Evolutionary conservation across 2,888 invertebrate species (phyloP).

Genomic region (Phalera bucephala): DNA sequence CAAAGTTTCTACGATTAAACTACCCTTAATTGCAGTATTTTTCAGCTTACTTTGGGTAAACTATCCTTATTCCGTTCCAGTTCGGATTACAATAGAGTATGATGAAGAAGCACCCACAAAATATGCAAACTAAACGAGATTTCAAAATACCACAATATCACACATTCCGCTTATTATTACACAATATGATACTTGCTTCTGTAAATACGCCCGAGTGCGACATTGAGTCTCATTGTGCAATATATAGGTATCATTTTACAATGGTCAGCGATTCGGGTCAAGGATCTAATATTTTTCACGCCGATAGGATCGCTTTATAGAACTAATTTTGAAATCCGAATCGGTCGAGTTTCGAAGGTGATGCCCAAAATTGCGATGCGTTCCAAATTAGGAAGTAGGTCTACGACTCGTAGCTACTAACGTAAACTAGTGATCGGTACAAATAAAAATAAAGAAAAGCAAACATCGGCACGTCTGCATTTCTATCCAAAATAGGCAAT

Average conservation of each 20-base stretch:
- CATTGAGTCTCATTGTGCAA: conserved; percentile 16
- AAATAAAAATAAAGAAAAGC: too few relatives aligned
- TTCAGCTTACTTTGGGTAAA: too few relatives aligned
- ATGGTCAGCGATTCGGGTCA: conserved; percentile 4
- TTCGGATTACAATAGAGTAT: not conserved
- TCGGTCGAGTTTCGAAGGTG: not conserved
- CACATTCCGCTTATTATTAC: not conserved
- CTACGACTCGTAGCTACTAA: too few relatives aligned
- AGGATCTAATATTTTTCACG: conserved; percentile 7
- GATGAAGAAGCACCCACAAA: not conserved
- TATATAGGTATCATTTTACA: conserved; percentile 4
- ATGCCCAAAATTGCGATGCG: too few relatives aligned
- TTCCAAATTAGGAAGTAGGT: too few relatives aligned
- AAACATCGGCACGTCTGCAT: too few relatives aligned
- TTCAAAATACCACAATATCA: not conserved
- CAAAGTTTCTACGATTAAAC: too few relatives aligned
- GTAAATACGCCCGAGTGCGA: not conserved
- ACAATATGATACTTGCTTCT: not conserved
- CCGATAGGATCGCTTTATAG: not conserved
- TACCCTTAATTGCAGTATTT: too few relatives aligned
- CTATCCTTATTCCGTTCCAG: not conserved
- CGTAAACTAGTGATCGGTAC: too few relatives aligned
- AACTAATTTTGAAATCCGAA: not conserved
- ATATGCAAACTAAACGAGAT: not conserved
- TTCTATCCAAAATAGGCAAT: too few relatives aligned